phyloP scores from a whole-genome alignment of 2,113 vertebrate genomes.

The Notothenia coriiceps region DNA sequence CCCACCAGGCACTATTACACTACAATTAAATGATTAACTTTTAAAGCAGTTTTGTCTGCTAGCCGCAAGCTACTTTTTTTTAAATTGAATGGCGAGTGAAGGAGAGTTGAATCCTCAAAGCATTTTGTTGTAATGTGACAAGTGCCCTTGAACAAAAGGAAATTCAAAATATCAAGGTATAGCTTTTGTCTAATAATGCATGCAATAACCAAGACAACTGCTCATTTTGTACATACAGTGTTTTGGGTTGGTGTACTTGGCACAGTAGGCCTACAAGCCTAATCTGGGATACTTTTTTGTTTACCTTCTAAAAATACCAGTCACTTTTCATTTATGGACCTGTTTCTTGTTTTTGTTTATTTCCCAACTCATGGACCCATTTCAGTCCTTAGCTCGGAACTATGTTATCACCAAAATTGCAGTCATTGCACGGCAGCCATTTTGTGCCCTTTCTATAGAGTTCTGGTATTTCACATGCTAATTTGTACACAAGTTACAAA shows the following conservation, averaged over 20 bases:
- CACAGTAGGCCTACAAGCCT: slow-evolving; percentile 37
- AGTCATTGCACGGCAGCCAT: background rate
- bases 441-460: slow-evolving; percentile 21
- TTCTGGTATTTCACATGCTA: background rate
- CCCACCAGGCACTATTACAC: slow-evolving; percentile 49
- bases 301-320: slow-evolving; percentile 35
- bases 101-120: slow-evolving; percentile 24
- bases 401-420: background rate
- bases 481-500: slow-evolving; percentile 15
- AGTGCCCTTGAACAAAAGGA: slow-evolving; percentile 58
- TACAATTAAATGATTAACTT: slow-evolving; percentile 5
- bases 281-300: slow-evolving; percentile 35
- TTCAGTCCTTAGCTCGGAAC: background rate
- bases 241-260: slow-evolving; percentile 62
- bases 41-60: slow-evolving; percentile 1
- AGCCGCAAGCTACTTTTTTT: background rate
- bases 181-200: slow-evolving; percentile 76
- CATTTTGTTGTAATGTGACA: slow-evolving; percentile 52
- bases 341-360: slow-evolving; percentile 12
- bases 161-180: slow-evolving; percentile 49
- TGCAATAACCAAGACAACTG: slow-evolving; percentile 77
- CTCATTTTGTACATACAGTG: slow-evolving; percentile 82
- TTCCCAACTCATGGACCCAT: slow-evolving; percentile 11
- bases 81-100: slow-evolving; percentile 7
- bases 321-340: slow-evolving; percentile 25